phyloP scores from a whole-genome alignment of 2,113 vertebrate genomes.

The Myiopsitta monachus region DNA sequence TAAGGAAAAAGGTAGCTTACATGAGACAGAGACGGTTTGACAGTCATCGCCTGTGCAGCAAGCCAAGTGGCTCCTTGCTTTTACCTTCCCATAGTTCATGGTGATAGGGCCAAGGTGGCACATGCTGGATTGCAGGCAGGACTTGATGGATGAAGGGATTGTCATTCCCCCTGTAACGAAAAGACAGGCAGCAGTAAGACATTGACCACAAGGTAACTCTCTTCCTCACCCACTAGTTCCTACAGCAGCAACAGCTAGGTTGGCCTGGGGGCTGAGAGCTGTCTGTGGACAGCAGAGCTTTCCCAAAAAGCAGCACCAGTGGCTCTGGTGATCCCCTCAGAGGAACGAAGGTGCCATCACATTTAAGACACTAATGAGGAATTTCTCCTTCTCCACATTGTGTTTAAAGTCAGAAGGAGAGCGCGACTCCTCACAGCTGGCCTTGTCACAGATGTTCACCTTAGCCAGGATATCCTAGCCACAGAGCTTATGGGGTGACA shows the following conservation, averaged over 20 bases:
- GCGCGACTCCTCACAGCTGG: neutral
- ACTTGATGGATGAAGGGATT: neutral
- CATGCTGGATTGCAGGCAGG: neutral
- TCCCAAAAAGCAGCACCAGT: neutral
- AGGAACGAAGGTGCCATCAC: neutral
- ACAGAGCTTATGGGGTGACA: neutral
- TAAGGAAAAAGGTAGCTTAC: neutral
- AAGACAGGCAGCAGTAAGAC: neutral
- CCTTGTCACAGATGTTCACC: neutral
- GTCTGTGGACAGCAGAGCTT: neutral
- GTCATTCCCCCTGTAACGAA: neutral
- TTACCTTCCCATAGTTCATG: slow-evolving; percentile 41
- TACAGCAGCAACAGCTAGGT: neutral
- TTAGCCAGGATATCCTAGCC: neutral
- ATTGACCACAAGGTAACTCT: neutral
- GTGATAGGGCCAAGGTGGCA: slow-evolving; percentile 18
- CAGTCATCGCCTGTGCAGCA: neutral
- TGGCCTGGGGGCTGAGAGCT: neutral
- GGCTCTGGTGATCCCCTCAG: neutral
- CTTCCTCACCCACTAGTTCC: neutral
- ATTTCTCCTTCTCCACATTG: neutral
- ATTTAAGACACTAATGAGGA: neutral
- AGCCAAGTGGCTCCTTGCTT: slow-evolving; percentile 1
- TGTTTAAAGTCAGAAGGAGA: neutral
- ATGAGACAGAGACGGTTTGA: neutral